Base-by-base conservation (phyloP, 2,797 vertebrate species). In the Sebastes alutus region DNA sequence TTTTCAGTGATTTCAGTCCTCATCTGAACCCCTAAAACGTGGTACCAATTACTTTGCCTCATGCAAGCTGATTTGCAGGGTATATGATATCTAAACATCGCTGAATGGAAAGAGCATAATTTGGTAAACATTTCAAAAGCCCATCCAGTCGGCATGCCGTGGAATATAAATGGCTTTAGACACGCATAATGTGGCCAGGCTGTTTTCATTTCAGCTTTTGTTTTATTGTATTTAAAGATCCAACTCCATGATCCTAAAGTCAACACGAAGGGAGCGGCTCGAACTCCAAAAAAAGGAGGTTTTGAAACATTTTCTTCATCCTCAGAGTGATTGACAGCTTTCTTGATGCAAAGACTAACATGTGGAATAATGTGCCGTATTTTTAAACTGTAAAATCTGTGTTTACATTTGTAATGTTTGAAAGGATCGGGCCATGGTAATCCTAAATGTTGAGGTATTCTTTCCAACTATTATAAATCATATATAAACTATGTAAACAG, bases 81-180 rank as follows among this genome's bases (percentile, higher is more conserved):
- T 70, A 82, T 63, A 74, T 23, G 78, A 90, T 81, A 80, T 67
- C 63, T 78, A 84, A 89, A 88, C 82, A 86, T 46, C 5, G 7
- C 66, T 6, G 76, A 72, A 74, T 22, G 75, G 75, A 81, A 75
- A 72, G 27, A 76, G 16, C n/a, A 73, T 32, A 3, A 38, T 82
- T 81, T 76, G 68, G 81, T 83, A 83, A 89, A 90, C 88, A 84
- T 82, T 84, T 80, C 66, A 46, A 65, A 81, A 74, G 62, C 61
- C 56, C n/a, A 23, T 65, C 16, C 35, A 27, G 54, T 46, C 38
- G 49, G 23, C 75, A 20, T 59, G 71, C 32, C 9, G 4, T 52
- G 59, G 22, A 12, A 63, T 38, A n/a, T 55, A 35, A 55, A 55
- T 8, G 66, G 42, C n/a, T 77, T 76, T 69, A 70, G 67, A 64